A percentile compares a stretch with the other conserved stretches of the same genome.
These are phyloP conservation scores for Stomorhina lunata DNA, from an alignment of 2,888 invertebrate species.

Conservation along the genomic window DNA sequence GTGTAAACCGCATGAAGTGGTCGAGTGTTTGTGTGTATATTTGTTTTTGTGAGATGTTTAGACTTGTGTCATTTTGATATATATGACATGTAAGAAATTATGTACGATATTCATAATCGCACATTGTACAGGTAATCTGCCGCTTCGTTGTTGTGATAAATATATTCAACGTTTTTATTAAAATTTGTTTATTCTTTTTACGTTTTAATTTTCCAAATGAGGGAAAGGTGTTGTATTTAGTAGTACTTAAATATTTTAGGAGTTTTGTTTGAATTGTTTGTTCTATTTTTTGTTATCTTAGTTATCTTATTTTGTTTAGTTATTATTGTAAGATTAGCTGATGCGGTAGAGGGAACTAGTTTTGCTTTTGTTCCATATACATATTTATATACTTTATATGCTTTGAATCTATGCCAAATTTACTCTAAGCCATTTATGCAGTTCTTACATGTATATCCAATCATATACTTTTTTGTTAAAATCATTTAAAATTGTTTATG, in stretches of 20 bases:
- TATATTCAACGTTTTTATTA: not conserved
- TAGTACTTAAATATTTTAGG: not conserved
- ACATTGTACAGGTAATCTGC: conserved; percentile 31
- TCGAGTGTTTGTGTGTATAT: not conserved
- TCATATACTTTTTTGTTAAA: no score
- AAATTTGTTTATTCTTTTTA: conserved; percentile 5
- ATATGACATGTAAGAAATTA: conserved; percentile 11
- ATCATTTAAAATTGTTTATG: no score
- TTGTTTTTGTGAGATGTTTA: conserved; percentile 16
- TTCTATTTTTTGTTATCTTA: not conserved
- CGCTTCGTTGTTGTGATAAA: not conserved
- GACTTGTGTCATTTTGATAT: not conserved
- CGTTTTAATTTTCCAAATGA: not conserved
- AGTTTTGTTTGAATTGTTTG: not conserved
- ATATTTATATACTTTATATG: no score
- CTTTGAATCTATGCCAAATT: no score
- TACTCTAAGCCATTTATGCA: no score
- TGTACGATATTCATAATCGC: not conserved
- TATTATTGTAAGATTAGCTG: no score
- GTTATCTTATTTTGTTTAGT: no score
- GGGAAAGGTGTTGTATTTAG: not conserved
- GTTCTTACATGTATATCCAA: no score
- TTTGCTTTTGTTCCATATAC: no score
- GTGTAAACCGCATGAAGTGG: not conserved
- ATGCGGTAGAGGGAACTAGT: no score